These are phyloP conservation scores for Hystrix brachyura DNA, from an alignment of 2,113 vertebrate species.

Conservation along the genomic window DNA sequence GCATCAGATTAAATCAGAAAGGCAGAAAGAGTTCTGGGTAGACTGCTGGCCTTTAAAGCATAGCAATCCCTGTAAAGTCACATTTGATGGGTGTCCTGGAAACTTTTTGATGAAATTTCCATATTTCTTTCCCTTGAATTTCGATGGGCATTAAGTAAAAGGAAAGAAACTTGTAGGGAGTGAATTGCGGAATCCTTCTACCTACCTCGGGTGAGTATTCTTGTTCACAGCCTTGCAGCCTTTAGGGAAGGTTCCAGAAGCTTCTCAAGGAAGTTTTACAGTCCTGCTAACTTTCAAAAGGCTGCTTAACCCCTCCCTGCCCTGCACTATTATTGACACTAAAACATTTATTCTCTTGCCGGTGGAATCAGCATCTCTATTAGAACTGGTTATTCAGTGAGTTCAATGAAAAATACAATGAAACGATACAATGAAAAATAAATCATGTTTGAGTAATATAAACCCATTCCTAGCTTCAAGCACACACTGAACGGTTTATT, in stretches of 20 bases:
- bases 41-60: background rate
- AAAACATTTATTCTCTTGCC: background rate
- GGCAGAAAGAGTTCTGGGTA: background rate
- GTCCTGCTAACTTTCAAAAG: background rate
- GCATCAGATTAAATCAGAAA: background rate
- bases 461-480: background rate
- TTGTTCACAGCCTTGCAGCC: background rate
- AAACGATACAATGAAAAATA: slow-evolving; percentile 1
- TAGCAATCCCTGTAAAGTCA: background rate
- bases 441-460: background rate
- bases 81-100: background rate
- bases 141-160: background rate
- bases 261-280: background rate
- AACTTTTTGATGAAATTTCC: background rate
- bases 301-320: background rate
- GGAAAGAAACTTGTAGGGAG: background rate
- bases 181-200: background rate
- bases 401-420: background rate
- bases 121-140: background rate
- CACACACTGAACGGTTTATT: background rate
- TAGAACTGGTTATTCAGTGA: background rate
- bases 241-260: background rate
- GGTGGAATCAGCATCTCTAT: background rate
- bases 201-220: background rate
- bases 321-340: background rate